Percentiles rank a stretch among this genome's conserved stretches.
Evolutionary conservation across 2,113 vertebrate genomes (phyloP).

Genomic region (Macrotus californicus): DNA sequence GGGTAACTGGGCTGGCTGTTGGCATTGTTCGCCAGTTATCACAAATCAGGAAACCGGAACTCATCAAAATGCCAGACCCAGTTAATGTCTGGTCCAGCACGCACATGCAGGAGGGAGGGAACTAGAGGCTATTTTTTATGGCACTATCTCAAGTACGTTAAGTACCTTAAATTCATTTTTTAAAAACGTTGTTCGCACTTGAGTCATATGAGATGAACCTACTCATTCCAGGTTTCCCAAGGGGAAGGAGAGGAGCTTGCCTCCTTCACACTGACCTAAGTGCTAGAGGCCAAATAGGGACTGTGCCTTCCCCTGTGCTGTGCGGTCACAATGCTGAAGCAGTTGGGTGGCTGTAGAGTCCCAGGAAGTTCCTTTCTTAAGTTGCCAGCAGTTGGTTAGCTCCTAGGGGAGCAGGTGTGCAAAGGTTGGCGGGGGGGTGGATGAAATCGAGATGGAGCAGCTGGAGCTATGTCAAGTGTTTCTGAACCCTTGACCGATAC

Average conservation of each 20-base stretch:
- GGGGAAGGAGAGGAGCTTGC: background rate
- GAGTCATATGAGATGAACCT: background rate
- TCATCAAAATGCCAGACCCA: background rate
- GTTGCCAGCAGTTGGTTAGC: background rate
- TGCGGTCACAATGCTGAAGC: background rate
- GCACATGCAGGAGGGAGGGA: background rate
- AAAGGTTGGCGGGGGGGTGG: background rate
- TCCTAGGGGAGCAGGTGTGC: background rate
- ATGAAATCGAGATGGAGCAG: background rate
- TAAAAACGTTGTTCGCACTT: background rate
- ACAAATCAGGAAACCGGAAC: background rate
- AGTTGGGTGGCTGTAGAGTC: background rate
- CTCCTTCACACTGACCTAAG: no score
- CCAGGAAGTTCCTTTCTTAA: background rate
- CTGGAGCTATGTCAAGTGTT: background rate
- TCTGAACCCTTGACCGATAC: background rate
- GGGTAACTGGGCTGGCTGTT: background rate
- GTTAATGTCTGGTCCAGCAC: background rate
- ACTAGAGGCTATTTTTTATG: background rate
- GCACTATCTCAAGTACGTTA: background rate
- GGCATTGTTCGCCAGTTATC: background rate
- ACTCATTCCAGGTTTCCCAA: background rate
- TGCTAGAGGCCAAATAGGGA: accelerated
- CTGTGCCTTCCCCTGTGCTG: accelerated
- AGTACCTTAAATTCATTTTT: background rate